Evolutionary conservation across 2,888 invertebrate species (phyloP).

Genomic region (Ochropacha duplaris): DNA sequence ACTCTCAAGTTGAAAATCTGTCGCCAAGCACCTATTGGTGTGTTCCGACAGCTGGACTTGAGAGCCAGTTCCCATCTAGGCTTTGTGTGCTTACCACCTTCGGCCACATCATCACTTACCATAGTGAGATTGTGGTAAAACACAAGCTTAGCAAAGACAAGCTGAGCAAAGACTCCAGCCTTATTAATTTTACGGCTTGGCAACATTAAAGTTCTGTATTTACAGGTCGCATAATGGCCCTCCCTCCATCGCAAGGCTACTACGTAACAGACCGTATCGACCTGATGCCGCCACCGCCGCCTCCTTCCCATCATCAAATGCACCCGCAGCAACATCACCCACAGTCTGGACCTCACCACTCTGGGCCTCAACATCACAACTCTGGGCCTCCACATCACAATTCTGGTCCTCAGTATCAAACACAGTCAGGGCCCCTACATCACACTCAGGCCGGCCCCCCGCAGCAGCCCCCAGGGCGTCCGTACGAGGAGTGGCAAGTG

Average conservation of each 20-base stretch:
- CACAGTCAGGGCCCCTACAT: slow-evolving; percentile 14
- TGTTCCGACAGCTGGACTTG: too few species aligned
- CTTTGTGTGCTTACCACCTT: too few species aligned
- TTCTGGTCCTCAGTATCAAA: slow-evolving; percentile 10
- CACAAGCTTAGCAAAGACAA: too few species aligned
- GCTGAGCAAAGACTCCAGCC: too few species aligned
- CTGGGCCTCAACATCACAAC: slow-evolving; percentile 9
- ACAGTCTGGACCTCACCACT: slow-evolving; percentile 13
- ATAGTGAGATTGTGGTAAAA: too few species aligned
- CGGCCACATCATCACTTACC: too few species aligned
- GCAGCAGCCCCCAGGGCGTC: slow-evolving; percentile 22
- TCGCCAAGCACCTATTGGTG: too few species aligned
- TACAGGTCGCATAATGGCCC: slow-evolving; percentile 69
- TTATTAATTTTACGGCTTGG: too few species aligned
- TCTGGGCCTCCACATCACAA: slow-evolving; percentile 21
- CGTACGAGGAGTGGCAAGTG: slow-evolving; percentile 68
- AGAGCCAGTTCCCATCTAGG: too few species aligned
- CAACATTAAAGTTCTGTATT: too few species aligned
- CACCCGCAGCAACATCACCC: slow-evolving; percentile 31
- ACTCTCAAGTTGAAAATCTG: too few species aligned
- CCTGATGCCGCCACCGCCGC: slow-evolving; percentile 44
- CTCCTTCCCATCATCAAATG: slow-evolving; percentile 38
- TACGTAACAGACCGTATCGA: slow-evolving; percentile 74
- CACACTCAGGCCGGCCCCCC: slow-evolving; percentile 19
- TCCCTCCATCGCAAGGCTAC: slow-evolving; percentile 68